phyloP scores from a whole-genome alignment of 2,888 invertebrate genomes.

The Campoplex capitator region DNA sequence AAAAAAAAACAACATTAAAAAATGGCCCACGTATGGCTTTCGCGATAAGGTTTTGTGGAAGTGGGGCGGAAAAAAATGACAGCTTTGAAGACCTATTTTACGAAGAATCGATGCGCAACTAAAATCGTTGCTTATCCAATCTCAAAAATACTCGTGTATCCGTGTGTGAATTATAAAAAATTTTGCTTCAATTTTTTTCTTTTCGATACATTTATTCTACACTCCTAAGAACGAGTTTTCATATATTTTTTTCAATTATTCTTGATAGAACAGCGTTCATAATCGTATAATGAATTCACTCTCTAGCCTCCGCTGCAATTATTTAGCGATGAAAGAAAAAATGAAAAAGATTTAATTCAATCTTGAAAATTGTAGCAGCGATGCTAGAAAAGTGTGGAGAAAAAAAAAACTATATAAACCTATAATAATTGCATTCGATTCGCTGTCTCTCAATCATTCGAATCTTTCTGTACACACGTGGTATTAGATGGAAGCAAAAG shows the following conservation, averaged over 20 bases:
- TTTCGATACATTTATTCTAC: neutral
- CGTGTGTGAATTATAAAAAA: neutral
- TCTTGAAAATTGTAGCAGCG: constrained; percentile 12
- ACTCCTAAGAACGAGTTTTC: neutral
- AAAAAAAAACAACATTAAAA: constrained; percentile 3
- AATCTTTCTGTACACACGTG: constrained; percentile 36
- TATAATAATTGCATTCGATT: constrained; percentile 63
- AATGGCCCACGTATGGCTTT: neutral
- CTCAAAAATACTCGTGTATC: neutral
- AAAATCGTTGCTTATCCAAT: constrained; percentile 3
- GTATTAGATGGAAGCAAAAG: constrained; percentile 33
- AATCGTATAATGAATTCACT: constrained; percentile 43
- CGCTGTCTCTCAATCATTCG: constrained; percentile 53
- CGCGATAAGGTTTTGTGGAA: constrained; percentile 27
- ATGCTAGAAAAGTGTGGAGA: constrained; percentile 16
- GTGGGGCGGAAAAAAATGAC: constrained; percentile 7
- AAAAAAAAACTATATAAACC: neutral
- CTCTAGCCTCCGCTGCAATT: constrained; percentile 20
- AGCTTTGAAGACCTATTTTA: neutral
- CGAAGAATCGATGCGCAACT: neutral
- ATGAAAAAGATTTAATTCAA: constrained; percentile 53
- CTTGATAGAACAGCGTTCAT: neutral
- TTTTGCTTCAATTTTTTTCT: neutral
- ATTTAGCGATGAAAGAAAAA: constrained; percentile 36
- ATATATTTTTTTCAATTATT: neutral